A percentile compares a stretch with the other conserved stretches of the same genome.
Evolutionary conservation across 2,797 vertebrate genomes (phyloP).

Genomic region (Nannoperca australis): DNA sequence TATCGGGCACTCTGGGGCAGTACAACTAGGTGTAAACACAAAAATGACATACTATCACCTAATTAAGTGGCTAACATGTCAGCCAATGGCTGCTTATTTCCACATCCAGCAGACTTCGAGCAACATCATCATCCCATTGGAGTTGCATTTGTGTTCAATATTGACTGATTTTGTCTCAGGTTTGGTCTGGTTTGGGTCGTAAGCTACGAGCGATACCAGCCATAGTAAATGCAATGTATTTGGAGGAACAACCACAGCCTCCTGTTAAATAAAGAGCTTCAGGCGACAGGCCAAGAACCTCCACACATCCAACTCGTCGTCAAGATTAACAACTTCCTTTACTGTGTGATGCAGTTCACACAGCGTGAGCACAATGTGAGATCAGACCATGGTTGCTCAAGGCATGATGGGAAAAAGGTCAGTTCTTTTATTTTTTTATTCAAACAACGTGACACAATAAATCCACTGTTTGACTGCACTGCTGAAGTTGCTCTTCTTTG

Average conservation of each 20-base stretch:
- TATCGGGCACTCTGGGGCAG: not conserved
- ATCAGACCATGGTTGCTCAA: not conserved
- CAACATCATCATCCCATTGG: not conserved
- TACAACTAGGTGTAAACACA: not conserved
- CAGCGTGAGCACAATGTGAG: not conserved
- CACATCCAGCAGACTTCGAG: not conserved
- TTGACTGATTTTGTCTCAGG: not conserved
- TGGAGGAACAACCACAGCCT: not conserved
- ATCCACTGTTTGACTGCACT: not conserved
- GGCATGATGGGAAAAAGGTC: no score
- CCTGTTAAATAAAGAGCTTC: not conserved
- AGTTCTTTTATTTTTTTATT: no score
- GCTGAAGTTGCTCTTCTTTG: no score
- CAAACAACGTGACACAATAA: not conserved
- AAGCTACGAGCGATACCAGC: no score
- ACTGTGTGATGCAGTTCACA: not conserved
- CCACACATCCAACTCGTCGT: not conserved
- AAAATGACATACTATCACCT: not conserved
- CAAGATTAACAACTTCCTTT: not conserved
- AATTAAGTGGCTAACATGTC: not conserved
- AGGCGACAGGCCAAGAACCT: not conserved
- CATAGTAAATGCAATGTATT: not conserved
- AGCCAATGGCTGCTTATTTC: not conserved
- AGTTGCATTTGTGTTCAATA: not conserved
- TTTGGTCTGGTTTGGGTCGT: no score